Base-by-base conservation (phyloP, 2,888 invertebrate genomes). In the Caenorhabditis afra region DNA sequence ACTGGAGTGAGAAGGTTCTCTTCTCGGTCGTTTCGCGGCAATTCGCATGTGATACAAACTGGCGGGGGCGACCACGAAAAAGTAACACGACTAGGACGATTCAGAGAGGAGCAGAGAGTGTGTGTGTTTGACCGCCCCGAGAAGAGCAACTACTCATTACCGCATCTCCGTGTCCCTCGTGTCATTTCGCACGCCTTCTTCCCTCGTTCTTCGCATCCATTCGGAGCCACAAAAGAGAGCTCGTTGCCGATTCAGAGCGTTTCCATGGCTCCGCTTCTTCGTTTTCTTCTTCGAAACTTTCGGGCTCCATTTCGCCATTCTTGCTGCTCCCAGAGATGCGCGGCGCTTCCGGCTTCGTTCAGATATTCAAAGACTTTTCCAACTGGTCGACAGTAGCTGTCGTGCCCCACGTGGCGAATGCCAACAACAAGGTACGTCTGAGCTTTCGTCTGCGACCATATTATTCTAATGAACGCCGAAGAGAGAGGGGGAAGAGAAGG, bases 301-400 rank as follows among this genome's bases (percentile, higher is more conserved):
- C n/a, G n/a, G n/a, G 5, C 22, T 22, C 22, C 49, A 44, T 11
- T 3, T 44, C 47, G 3, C 7, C 49, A 22, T 20, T 22, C 49
- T 22, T 20, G 14, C 47, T n/a, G 7, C 18, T 55, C 18, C 16
- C 37, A 18, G 49, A 57, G 16, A 79, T 74, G 74, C 64, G 70
- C 29, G 59, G 64, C 16, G 44, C 59, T 16, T 12, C 55, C 11
- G 79, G 81, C n/a, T 44, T 84, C 16, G 75, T 76, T 5, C 81
- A 79, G 41, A 79, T 85, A n/a, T 81, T 83, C 44, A 59, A 64
- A n/a, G 85, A 85, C 67, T 85, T 85, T 44, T 83, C 84, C 47
- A 81, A 82, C 70, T 85, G 85, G 85, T 80, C 81, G 7, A 85
- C 85, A 8, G 84, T 85, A 29, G 80, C 79, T n/a, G 83, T 77